Percentiles rank a stretch among this genome's conserved stretches.
phyloP scores from a whole-genome alignment of 2,797 vertebrate species.

The Benthosema pterotum region DNA sequence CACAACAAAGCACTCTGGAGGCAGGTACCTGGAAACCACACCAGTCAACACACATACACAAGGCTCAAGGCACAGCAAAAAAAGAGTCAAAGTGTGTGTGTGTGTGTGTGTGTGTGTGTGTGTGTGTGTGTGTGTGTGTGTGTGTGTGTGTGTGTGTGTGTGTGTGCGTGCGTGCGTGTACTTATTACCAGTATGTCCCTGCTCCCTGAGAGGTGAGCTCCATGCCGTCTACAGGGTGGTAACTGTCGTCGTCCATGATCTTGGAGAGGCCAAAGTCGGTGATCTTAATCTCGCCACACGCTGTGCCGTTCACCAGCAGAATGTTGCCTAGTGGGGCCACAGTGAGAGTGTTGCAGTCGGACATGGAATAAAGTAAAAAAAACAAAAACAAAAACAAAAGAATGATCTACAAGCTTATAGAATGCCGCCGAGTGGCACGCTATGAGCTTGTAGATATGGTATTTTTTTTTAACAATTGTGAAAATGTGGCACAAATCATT shows the following conservation, averaged over 20 bases:
- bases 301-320: conserved; percentile 94
- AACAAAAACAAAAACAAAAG: too few relatives aligned
- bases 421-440: too few relatives aligned
- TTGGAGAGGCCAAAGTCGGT: conserved; percentile 97
- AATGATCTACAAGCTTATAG: too few relatives aligned
- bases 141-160: background rate
- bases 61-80: background rate
- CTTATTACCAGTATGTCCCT: conserved; percentile 91
- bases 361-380: too few relatives aligned
- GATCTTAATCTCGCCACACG: conserved; percentile 96
- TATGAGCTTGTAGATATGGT: too few relatives aligned
- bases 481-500: too few relatives aligned
- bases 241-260: conserved; percentile 97
- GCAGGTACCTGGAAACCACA: conserved; percentile 86
- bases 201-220: conserved; percentile 95
- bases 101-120: too few relatives aligned
- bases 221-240: conserved; percentile 93
- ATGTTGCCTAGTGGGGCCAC: conserved; percentile 87
- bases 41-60: conserved; percentile 1
- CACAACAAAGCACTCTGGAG: conserved; percentile 96
- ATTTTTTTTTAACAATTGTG: too few relatives aligned
- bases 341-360: too few relatives aligned
- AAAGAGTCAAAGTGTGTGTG: too few relatives aligned
- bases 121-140: too few relatives aligned
- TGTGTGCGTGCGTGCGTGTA: background rate